Evolutionary conservation across 2,888 invertebrate species (phyloP), one percentile per base, ranked within the genome.

Genomic region (Lepidochrysops patricia): DNA sequence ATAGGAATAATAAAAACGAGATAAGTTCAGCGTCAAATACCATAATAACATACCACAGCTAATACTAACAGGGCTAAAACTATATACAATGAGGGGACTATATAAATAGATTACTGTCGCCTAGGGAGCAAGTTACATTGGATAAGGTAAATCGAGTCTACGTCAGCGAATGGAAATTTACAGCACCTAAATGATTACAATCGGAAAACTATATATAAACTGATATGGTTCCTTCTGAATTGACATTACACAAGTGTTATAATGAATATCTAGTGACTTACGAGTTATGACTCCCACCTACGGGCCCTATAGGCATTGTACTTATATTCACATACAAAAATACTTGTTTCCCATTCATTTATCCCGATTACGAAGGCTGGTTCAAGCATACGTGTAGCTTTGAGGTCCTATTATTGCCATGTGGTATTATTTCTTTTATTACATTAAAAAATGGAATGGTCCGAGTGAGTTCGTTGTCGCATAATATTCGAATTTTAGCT

Each of bases 221-320:
- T 32, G 54, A 54, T 54, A 54, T 54, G 54, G 12, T 54, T 29
- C 15, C 19, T 54, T 54, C 29, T 54, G 32, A 54, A 54, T 54
- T 54, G 54, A 54, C 54, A 19, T 32, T 54, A 54, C 54, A 13
- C 19, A 54, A 54, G 29, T 9, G 29, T 29, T 15, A 52, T 27
- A 13, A 52, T 13, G 9, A 52, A 27, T 52, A 52, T 52, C 52
- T 52, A 52, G 13, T 52, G 52, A 52, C 13, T n/a, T 19, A 19
- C 27, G 15, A 52, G 7, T n/a, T 19, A 19, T 25, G 15, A 27
- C 32, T 29, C 29, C 13, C 54, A 9, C 29, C 15, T 54, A 13
- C 32, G 12, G 15, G 32, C 32, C 29, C 54, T 52, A 52, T 2
- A 4, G 32, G 54, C 48, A 12, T 54, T 54, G 52, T 52, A 54